Base-by-base conservation (phyloP, 2,888 invertebrate species). In the Carcina quercana region DNA sequence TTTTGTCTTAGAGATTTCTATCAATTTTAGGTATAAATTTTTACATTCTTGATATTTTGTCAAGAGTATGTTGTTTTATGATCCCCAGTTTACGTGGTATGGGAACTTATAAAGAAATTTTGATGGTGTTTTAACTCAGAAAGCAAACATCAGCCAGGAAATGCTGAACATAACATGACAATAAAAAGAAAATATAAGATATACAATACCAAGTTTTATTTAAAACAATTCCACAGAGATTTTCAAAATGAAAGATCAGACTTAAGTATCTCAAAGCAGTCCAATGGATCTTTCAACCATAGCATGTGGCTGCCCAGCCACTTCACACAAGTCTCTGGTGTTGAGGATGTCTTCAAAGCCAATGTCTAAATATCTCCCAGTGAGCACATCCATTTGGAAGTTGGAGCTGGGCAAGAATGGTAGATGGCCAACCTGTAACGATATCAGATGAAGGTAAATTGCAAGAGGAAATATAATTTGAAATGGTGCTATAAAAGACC, bases 281-380 rank as follows among this genome's bases (percentile, higher is more conserved):
- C 92, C 91, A 28, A 92, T 74, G 30, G 88, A 87, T 57, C 88
- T 89, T 66, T 96, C 96, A 37, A 94, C 83, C 32, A 94, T 85
- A 24, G 93, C 91, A 71, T 96, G 95, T 3, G 96, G 95, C 42
- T 93, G 91, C 7, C 91, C 90, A 58, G 91, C 86, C 29, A 89
- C 78, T 82, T 95, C 95, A 43, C 86, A 82, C 49, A 91, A 86
- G 45, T 94, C 94, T 5, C 88, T 73, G 10, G 87, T 86, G 52
- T 91, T 91, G 34, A 93, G 86, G 45, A 93, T 86, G 60, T 95
- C 95, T 59, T 91, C 89, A 49, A 94, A 93, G 6, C 89, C 89
- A 53, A 95, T 88, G 48, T 90, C 88, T 45, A 93, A 86, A 63
- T 94, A 90, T 41, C 87, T 85, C 11, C 92, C 93, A 21, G 90